These are phyloP conservation scores for Bombyx huttoni DNA, from an alignment of 2,888 invertebrate genomes.

Conservation along the genomic window DNA sequence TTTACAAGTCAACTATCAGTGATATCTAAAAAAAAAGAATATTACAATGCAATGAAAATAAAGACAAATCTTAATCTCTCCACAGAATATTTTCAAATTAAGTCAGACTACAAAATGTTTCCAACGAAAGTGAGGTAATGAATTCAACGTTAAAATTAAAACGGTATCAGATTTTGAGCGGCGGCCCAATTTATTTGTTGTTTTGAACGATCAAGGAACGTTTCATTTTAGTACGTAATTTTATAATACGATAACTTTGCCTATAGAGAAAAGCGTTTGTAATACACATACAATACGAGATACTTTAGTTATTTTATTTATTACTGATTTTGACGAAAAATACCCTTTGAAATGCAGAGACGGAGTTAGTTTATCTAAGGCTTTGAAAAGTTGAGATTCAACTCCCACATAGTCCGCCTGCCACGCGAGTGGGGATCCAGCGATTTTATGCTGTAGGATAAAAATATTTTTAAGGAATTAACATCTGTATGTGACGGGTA, in stretches of 20 bases:
- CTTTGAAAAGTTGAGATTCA: too few species aligned
- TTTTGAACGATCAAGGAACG: not conserved
- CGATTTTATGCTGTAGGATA: too few species aligned
- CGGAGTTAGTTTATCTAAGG: too few species aligned
- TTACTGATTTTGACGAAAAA: constrained; percentile 17
- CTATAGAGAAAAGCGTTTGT: constrained; percentile 18
- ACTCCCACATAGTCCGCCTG: too few species aligned
- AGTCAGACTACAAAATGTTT: not conserved
- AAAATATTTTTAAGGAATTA: too few species aligned
- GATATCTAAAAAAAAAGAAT: not conserved
- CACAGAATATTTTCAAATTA: not conserved
- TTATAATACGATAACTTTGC: constrained; percentile 18
- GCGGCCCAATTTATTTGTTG: not conserved
- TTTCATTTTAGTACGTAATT: constrained; percentile 11
- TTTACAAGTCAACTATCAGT: too few species aligned
- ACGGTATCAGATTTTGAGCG: not conserved
- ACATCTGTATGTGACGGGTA: too few species aligned
- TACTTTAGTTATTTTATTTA: constrained; percentile 18
- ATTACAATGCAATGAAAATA: not conserved
- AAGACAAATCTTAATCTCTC: not conserved
- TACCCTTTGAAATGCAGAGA: not conserved
- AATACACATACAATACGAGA: constrained; percentile 14
- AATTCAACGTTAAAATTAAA: not conserved
- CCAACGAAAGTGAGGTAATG: not conserved
- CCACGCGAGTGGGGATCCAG: too few species aligned